Evolutionary conservation across 2,888 invertebrate genomes (phyloP).

Genomic region (Sarcophaga rosellei): DNA sequence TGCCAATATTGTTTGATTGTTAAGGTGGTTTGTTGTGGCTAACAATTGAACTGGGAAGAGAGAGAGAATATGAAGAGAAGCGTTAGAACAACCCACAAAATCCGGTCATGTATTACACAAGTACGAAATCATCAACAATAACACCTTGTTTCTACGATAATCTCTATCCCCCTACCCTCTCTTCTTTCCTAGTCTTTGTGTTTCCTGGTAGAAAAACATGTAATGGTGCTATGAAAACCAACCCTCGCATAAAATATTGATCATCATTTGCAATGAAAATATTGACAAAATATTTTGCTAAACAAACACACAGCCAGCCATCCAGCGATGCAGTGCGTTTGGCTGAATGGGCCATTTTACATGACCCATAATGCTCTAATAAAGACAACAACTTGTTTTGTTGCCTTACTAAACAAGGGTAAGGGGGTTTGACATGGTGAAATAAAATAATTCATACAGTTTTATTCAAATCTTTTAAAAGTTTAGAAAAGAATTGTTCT

Average conservation of each 20-base stretch:
- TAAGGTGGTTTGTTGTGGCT: conserved; percentile 72
- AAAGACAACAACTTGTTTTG: too few relatives aligned
- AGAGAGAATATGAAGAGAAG: conserved; percentile 9
- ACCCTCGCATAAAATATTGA: conserved; percentile 34
- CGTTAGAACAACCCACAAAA: conserved; percentile 75
- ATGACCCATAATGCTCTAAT: conserved; percentile 15
- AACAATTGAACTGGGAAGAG: conserved; percentile 61
- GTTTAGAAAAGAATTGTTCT: too few relatives aligned
- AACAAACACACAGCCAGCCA: conserved; percentile 57
- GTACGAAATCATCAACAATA: conserved; percentile 59
- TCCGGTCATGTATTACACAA: conserved; percentile 72
- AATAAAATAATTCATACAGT: neutral
- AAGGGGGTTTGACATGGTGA: too few relatives aligned
- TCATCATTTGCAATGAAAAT: neutral
- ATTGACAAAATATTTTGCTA: conserved; percentile 61
- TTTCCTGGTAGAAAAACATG: conserved; percentile 7
- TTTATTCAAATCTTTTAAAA: too few relatives aligned
- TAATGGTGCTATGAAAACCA: conserved; percentile 25
- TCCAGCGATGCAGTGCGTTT: conserved; percentile 18
- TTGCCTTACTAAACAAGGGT: too few relatives aligned
- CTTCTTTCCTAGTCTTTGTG: too few relatives aligned
- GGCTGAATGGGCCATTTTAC: conserved; percentile 54
- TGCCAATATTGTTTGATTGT: conserved; percentile 40
- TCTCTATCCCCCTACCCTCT: conserved; percentile 8
- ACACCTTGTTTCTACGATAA: conserved; percentile 24